Percentiles rank a stretch among this genome's conserved stretches.
Evolutionary conservation across 2,888 invertebrate genomes (phyloP).

Genomic region (Papilio protenor): DNA sequence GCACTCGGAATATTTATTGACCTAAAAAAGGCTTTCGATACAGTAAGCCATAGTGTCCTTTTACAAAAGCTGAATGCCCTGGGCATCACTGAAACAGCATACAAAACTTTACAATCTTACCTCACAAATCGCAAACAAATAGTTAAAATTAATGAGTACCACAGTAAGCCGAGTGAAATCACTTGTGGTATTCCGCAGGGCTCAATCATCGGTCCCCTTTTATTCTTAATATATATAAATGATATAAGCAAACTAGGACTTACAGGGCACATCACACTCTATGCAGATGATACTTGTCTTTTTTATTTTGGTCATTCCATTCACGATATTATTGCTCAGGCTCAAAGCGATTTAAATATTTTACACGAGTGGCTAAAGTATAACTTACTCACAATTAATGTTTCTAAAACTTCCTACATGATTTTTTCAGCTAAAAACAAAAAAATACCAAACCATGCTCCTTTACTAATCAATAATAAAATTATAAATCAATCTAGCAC

Average conservation of each 20-base stretch:
- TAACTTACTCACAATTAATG: slow-evolving; percentile 42
- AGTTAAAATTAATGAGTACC: slow-evolving; percentile 33
- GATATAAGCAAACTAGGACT: too few relatives aligned
- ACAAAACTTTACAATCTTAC: too few relatives aligned
- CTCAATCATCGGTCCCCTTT: slow-evolving; percentile 43
- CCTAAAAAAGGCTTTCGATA: too few relatives aligned
- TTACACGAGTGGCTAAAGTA: slow-evolving; percentile 36
- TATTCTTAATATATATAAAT: slow-evolving; percentile 33
- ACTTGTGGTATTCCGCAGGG: slow-evolving; percentile 44
- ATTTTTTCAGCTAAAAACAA: slow-evolving; percentile 43
- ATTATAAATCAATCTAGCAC: background rate
- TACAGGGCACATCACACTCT: slow-evolving; percentile 30
- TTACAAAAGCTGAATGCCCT: too few relatives aligned
- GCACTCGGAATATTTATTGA: too few relatives aligned
- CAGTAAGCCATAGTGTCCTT: too few relatives aligned
- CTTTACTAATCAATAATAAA: slow-evolving; percentile 23
- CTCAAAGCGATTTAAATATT: slow-evolving; percentile 41
- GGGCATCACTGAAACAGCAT: too few relatives aligned
- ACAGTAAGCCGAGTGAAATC: slow-evolving; percentile 34
- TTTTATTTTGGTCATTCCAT: slow-evolving; percentile 34
- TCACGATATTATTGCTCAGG: slow-evolving; percentile 14
- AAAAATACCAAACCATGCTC: slow-evolving; percentile 4
- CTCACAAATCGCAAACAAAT: slow-evolving; percentile 35
- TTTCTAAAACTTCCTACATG: slow-evolving; percentile 37
- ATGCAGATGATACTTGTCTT: slow-evolving; percentile 39